Base-by-base conservation (phyloP, 2,888 invertebrate genomes). In the Bombyx huttoni region DNA sequence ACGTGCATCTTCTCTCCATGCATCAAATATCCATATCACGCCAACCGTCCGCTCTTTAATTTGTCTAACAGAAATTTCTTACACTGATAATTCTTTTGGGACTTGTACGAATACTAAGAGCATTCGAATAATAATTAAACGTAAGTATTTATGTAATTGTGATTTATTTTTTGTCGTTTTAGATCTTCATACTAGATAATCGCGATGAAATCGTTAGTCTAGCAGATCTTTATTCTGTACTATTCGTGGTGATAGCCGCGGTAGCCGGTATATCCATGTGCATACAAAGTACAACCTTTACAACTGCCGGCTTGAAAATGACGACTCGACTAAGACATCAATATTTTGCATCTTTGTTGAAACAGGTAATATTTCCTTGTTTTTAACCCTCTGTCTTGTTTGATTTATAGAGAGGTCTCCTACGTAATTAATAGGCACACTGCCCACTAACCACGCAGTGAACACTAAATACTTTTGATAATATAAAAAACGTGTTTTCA, bases 301-400 rank as follows among this genome's bases (percentile, higher is more conserved):
- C 92, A 0, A 82, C 91, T 34, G 93, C 96, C 0, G 96, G 96
- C 0, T 92, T 94, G 1, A 91, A 90, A 52, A 90, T 96, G 82
- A 96, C 96, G 0, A 89, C 92, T 0, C 82, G 95, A 49, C 67
- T 91, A 12, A 78, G 91, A 54, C 73, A 79, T 64, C 71, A 82
- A 65, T 81, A 89, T 61, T 89, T 89, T 53, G 76, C 74, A 1
- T 89, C 91, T 13, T 84, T 92, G 72, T 64, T 94, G 40, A 88
- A 78, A 71, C 93, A 89, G 71, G 89, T 86, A 60, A 24, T 24
- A 24, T 24, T 24, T 24, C 5, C 3, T 24, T 24, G 24, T 24
- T 24, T 24, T 24, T 24, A 24, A 24, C 24, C 2, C 24, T 24
- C 3, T 24, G 24, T 24, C 24, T 24, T 24, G 24, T 24, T 24